Conservation (phyloP, 2,888 invertebrate species). For the Melolontha melolontha region DNA sequence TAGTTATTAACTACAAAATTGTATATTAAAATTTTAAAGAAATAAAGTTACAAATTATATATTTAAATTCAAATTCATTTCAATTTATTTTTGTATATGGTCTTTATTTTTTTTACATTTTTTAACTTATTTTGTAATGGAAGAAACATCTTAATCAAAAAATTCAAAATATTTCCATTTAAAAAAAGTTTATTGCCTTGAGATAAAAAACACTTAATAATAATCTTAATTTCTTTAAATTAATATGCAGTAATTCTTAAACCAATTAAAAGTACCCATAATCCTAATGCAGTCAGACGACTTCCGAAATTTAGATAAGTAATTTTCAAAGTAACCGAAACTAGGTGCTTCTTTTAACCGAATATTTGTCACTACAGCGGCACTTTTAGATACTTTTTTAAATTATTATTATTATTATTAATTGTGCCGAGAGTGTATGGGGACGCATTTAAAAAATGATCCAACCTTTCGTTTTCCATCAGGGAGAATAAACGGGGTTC, state of each 20-base stretch:
- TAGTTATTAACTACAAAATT: too few species aligned
- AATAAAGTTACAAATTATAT: too few species aligned
- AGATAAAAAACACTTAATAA: constrained; percentile 30
- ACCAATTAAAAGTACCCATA: constrained; percentile 26
- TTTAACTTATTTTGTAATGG: not conserved
- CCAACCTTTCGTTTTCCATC: not conserved
- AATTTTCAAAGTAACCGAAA: constrained; percentile 17
- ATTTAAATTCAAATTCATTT: too few species aligned
- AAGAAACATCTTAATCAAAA: constrained; percentile 14
- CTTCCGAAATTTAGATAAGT: constrained; percentile 34
- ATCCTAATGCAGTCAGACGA: constrained; percentile 4
- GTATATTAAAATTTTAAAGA: too few species aligned
- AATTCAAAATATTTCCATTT: constrained; percentile 28
- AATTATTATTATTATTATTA: constrained; percentile 10
- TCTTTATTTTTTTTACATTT: too few species aligned
- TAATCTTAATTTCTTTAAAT: constrained; percentile 34
- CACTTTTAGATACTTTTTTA: constrained; percentile 1
- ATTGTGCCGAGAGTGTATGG: not conserved
- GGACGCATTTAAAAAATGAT: constrained; percentile 13
- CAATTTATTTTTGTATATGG: too few species aligned
- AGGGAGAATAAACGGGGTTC: constrained; percentile 3
- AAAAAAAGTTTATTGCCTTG: constrained; percentile 2
- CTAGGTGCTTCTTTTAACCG: constrained; percentile 15
- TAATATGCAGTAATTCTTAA: constrained; percentile 34
- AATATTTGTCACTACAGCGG: constrained; percentile 15